phyloP scores from a whole-genome alignment of 2,888 invertebrate genomes.

The Cantharis rufa region DNA sequence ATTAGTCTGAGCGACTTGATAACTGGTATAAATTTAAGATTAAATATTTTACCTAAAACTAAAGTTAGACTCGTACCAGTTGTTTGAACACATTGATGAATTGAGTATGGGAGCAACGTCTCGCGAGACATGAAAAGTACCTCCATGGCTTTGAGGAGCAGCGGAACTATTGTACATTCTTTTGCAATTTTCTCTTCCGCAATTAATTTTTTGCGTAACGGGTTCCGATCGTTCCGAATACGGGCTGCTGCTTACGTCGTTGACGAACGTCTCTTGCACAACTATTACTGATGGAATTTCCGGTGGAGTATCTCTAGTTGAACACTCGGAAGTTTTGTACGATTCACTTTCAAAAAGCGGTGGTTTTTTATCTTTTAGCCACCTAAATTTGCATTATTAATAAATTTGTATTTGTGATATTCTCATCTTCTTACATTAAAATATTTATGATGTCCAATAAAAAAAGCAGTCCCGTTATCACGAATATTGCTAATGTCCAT shows the following conservation, averaged over 20 bases:
- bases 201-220: background rate
- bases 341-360: background rate
- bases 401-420: background rate
- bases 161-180: background rate
- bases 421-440: background rate
- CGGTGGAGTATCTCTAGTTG: background rate
- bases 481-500: background rate
- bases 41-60: background rate
- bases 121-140: conserved; percentile 41
- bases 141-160: conserved; percentile 35
- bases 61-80: background rate
- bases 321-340: background rate
- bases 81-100: conserved; percentile 15
- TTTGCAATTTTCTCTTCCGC: background rate
- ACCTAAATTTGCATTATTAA: background rate
- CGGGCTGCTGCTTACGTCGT: background rate
- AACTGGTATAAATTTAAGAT: background rate
- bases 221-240: background rate
- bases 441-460: background rate
- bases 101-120: conserved; percentile 27
- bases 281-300: background rate
- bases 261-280: background rate
- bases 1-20: background rate
- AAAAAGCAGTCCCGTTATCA: conserved; percentile 11
- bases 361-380: background rate